Conservation (phyloP, 2,797 vertebrate species). For the Micromesistius poutassou region DNA sequence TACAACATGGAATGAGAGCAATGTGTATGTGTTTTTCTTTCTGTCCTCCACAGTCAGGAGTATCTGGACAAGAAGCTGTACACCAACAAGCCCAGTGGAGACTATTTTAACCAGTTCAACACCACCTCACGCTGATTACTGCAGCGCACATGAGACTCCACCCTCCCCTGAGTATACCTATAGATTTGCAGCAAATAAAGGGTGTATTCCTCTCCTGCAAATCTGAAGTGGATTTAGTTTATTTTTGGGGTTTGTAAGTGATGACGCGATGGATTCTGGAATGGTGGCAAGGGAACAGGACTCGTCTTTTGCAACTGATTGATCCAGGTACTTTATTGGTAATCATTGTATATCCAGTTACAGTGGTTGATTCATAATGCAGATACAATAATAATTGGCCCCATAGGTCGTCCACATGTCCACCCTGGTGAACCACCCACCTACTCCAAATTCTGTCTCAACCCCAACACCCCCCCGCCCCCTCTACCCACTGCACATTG, state of each 20-base stretch:
- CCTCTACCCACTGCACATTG: constrained; percentile 13
- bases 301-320: constrained; percentile 45
- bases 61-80: constrained; percentile 71
- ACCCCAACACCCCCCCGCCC: constrained; percentile 22
- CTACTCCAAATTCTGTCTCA: constrained; percentile 21
- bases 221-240: constrained; percentile 11
- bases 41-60: constrained; percentile 63
- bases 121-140: constrained; percentile 66
- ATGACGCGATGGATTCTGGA: not conserved
- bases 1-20: not conserved
- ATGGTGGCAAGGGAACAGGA: constrained; percentile 34
- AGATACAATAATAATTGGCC: constrained; percentile 68
- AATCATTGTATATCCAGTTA: constrained; percentile 69
- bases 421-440: constrained; percentile 12
- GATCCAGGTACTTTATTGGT: constrained; percentile 74
- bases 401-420: constrained; percentile 39
- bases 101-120: constrained; percentile 76
- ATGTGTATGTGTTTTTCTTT: constrained; percentile 30
- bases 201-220: constrained; percentile 6
- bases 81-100: constrained; percentile 69
- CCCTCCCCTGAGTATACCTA: constrained; percentile 9
- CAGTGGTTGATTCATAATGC: constrained; percentile 72
- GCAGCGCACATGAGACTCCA: not conserved
- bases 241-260: constrained; percentile 9
- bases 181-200: constrained; percentile 31